Conservation (phyloP, 2,113 vertebrate genomes). For the Machaerirhynchus nigripectus region DNA sequence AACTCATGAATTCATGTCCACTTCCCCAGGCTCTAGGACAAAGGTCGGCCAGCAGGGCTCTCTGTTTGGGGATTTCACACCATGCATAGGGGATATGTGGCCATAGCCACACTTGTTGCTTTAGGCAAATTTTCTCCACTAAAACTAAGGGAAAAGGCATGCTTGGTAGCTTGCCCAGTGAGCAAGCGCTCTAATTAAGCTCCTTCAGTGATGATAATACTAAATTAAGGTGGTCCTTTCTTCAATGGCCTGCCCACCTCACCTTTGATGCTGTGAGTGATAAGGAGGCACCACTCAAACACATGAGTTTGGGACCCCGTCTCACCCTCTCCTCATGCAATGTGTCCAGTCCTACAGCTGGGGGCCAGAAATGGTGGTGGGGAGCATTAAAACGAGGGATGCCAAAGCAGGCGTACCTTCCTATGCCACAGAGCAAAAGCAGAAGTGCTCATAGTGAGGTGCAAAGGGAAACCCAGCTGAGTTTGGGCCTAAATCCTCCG, state of each 20-base stretch:
- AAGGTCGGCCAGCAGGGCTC: accelerated
- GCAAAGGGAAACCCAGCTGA: background rate
- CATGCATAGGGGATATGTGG: accelerated
- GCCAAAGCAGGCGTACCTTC: background rate
- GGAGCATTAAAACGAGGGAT: accelerated
- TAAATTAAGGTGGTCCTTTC: conserved; percentile 37
- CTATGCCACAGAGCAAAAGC: accelerated
- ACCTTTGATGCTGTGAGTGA: background rate
- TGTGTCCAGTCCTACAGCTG: background rate
- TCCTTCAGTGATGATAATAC: conserved; percentile 6
- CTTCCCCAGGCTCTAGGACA: background rate
- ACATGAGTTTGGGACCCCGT: background rate
- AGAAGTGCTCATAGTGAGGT: background rate
- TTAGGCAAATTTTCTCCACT: conserved; percentile 1
- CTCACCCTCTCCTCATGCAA: background rate
- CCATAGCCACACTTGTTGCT: background rate
- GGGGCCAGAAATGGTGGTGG: background rate
- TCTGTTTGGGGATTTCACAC: background rate
- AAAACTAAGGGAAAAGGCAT: background rate
- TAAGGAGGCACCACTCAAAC: background rate
- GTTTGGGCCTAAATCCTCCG: accelerated
- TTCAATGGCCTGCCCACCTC: background rate
- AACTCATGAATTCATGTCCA: accelerated
- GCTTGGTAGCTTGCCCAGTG: background rate
- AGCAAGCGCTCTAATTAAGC: background rate